These are phyloP conservation scores for Cyanoramphus novaezelandiae DNA, from an alignment of 2,113 vertebrate species.

Conservation along the genomic window DNA sequence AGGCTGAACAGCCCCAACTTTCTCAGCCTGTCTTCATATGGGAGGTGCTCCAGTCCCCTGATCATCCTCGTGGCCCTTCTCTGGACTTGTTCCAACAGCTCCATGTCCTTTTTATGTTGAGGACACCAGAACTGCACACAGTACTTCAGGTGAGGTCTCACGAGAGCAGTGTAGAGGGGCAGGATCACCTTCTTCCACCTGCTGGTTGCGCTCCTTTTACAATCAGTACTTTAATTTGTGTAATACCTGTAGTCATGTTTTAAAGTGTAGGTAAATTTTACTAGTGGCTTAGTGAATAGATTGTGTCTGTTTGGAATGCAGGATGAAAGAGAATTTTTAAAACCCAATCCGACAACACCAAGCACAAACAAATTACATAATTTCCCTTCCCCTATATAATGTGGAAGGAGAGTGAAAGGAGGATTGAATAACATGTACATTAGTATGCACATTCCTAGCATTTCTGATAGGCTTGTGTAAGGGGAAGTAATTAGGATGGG, in stretches of 20 bases:
- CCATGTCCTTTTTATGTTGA: too few relatives aligned
- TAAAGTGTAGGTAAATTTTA: neutral
- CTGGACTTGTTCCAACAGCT: too few relatives aligned
- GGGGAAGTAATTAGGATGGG: neutral
- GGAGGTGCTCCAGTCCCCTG: too few relatives aligned
- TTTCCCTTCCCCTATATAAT: neutral
- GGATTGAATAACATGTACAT: neutral
- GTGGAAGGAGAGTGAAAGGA: neutral
- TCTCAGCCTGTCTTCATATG: too few relatives aligned
- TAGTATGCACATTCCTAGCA: neutral
- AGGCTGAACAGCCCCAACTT: too few relatives aligned
- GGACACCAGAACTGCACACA: too few relatives aligned
- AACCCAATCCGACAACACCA: neutral
- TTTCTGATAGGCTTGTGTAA: neutral
- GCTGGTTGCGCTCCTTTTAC: neutral
- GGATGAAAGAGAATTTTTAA: slow-evolving; percentile 19
- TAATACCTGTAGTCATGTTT: neutral
- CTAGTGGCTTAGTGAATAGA: neutral
- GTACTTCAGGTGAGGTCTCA: too few relatives aligned
- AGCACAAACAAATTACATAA: neutral
- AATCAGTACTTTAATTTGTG: slow-evolving; percentile 31
- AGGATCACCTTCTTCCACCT: too few relatives aligned
- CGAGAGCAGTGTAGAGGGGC: too few relatives aligned
- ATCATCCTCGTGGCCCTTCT: too few relatives aligned
- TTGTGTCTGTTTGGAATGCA: neutral